Conservation (phyloP, 2,797 vertebrate genomes). For the Danio kyathit region DNA sequence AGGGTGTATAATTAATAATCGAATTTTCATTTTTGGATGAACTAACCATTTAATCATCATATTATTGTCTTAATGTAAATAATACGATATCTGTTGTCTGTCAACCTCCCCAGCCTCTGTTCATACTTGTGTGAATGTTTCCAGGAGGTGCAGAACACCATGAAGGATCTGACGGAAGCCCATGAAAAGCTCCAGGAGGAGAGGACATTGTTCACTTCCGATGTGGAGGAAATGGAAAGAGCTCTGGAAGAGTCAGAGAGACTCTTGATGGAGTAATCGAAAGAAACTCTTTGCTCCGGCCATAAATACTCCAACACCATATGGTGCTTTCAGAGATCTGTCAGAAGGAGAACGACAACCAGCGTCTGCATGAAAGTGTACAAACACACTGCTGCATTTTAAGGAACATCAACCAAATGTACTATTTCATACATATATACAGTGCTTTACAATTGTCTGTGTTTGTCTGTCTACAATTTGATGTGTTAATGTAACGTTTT, state of each 20-base stretch:
- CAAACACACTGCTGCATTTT: neutral
- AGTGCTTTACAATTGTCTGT: neutral
- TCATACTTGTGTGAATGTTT: constrained; percentile 15
- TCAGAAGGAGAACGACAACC: constrained; percentile 4
- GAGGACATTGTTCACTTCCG: constrained; percentile 68
- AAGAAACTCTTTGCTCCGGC: constrained; percentile 6
- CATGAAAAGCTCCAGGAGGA: constrained; percentile 69
- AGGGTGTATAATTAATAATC: too few species aligned
- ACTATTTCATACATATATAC: neutral
- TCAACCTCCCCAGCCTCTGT: too few species aligned
- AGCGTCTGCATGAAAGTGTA: neutral
- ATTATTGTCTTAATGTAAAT: too few species aligned
- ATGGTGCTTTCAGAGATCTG: constrained; percentile 7
- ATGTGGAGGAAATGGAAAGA: constrained; percentile 74
- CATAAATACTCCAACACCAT: constrained; percentile 9
- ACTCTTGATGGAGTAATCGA: constrained; percentile 66
- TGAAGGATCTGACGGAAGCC: constrained; percentile 64
- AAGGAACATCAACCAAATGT: neutral
- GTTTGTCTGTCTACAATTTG: neutral
- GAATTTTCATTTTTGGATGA: too few species aligned
- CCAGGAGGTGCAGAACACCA: constrained; percentile 73
- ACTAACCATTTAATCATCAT: too few species aligned
- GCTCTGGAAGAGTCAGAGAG: constrained; percentile 74
- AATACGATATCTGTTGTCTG: too few species aligned
- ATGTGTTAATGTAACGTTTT: neutral